Base-by-base conservation (phyloP, 2,888 invertebrate species). In the Dicycla oo region DNA sequence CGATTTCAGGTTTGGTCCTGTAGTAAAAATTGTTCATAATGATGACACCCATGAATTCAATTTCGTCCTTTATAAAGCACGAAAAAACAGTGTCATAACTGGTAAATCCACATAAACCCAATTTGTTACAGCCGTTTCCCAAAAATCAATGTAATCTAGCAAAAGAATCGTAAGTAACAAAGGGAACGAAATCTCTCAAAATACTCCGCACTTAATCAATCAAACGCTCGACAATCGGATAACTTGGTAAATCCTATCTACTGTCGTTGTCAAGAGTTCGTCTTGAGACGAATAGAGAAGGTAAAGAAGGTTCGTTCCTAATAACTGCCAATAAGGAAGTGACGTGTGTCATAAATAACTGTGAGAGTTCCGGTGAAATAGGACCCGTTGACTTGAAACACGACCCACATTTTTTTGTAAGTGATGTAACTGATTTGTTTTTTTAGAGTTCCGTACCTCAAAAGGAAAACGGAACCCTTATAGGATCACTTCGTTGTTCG, bases 141-240 rank as follows among this genome's bases (percentile, higher is more conserved):
- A 13, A 61, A 64, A 76, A 76, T 75, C 65, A 80, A 74, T 51
- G 30, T 45, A 57, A 54, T 43, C 8, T 43, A 68, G 43, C 30
- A 61, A 67, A 79, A 64, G 53, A 75, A 72, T 40, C 40, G 47
- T 56, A 62, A 69, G 47, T 58, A 83, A 77, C 63, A 78, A 77
- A 75, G 20, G 62, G 45, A 75, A 65, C 18, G 49, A 54, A 61
- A 56, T 78, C 76, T 38, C 65, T 71, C 77, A 69, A 58, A 70
- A 75, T 80, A 75, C 66, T 77, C 65, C 74, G 68, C 83, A 75
- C 75, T 84, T 84, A 84, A 84, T 84, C 84, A 84, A 84, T 84
- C 84, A 84, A 83, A 77, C 56, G 77, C 62, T 79, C 61, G 78
- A 69, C 77, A 80, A 80, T 75, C 82, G 77, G 82, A 82, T 84